Base-by-base conservation (phyloP, 2,113 vertebrate genomes). In the Cairina moschata region DNA sequence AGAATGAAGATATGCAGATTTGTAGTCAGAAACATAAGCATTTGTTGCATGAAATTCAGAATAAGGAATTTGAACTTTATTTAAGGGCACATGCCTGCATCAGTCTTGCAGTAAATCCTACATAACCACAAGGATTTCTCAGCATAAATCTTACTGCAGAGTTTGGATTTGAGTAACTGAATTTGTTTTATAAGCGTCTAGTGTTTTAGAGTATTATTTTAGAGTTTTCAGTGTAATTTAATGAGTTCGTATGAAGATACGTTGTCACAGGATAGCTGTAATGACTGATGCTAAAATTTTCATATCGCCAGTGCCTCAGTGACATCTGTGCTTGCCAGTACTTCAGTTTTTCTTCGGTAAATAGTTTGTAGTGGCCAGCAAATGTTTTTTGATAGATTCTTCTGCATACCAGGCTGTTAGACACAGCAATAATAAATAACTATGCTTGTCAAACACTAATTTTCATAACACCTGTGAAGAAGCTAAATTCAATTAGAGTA, bases 261-360 rank as follows among this genome's bases (percentile, higher is more conserved):
- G 86, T 80, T 85, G 42, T 85, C 16, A 22, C 55, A 32, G 58
- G 34, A 76, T 36, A 91, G 17, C 14, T 87, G 20, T 68, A 92
- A 79, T 89, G 50, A 56, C 17, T 77, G 9, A 6, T 36, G 73
- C 22, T 85, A 83, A 44, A 22, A 62, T 59, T 76, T 83, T 75
- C 0, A 0, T 31, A n/a, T 82, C 34, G 84, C 42, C 34, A 58
- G 12, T 85, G n/a, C 10, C 44, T 89, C 69, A 16, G 17, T 72
- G 80, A 56, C 23, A 89, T 73, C 44, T 90, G 62, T 84, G 18
- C 22, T 89, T 92, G 28, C 11, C 22, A 92, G 4, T 48, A 52
- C 67, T 72, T 34, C 9, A 73, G 63, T 46, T 75, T 91, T 62
- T 54, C 11, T 36, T 2, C 23, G 38, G 18, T 48, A 81, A 82